Evolutionary conservation across 2,888 invertebrate genomes (phyloP).

Genomic region (Nymphalis urticae): DNA sequence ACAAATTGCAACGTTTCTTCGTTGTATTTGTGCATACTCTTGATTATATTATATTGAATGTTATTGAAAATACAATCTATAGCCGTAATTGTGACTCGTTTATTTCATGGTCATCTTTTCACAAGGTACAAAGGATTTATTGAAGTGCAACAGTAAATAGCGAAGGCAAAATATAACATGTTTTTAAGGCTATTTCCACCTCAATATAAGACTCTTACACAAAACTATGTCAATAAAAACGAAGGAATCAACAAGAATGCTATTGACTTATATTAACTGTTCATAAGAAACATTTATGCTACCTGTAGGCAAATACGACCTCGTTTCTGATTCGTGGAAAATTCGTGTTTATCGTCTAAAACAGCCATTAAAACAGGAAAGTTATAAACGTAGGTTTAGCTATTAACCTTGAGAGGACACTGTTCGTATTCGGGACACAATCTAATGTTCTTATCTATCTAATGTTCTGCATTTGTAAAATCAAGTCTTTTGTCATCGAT

Average conservation of each 20-base stretch:
- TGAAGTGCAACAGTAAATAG: neutral
- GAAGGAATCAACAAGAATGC: neutral
- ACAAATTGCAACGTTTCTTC: neutral
- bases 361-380: conserved; percentile 1
- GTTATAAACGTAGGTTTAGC: neutral
- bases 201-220: no score
- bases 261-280: neutral
- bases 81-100: neutral
- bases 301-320: neutral
- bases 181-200: no score
- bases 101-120: neutral
- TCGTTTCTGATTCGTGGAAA: conserved; percentile 1
- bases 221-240: no score
- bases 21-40: no score
- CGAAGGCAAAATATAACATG: neutral
- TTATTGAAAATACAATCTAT: neutral
- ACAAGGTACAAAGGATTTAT: neutral
- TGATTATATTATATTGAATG: no score
- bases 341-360: conserved; percentile 1
- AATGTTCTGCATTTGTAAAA: conserved; percentile 1
- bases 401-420: conserved; percentile 7
- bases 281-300: neutral
- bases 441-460: conserved; percentile 7
- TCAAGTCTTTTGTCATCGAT: neutral
- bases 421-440: conserved; percentile 2